phyloP scores from a whole-genome alignment of 2,797 vertebrate genomes.

The Vultur gryphus region DNA sequence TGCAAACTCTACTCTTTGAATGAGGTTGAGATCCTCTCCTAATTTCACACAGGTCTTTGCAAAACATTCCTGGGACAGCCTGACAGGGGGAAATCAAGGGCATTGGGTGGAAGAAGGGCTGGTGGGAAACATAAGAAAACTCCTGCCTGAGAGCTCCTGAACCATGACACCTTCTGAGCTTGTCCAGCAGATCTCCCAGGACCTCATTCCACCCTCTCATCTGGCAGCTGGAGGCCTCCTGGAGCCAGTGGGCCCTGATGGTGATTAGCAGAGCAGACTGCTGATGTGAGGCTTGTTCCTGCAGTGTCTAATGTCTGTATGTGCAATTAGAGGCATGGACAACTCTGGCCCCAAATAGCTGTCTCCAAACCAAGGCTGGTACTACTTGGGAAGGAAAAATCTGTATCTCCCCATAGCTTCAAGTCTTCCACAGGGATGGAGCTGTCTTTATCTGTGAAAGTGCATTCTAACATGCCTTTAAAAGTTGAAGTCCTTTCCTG shows the following conservation, averaged over 20 bases:
- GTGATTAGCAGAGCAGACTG: background rate
- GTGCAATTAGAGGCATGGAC: background rate
- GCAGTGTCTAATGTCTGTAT: too few species aligned
- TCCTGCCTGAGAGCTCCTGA: background rate
- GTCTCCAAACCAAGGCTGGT: background rate
- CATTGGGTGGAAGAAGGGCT: background rate
- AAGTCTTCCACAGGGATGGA: background rate
- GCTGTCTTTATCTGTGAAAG: background rate
- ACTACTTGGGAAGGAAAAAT: background rate
- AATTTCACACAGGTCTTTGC: background rate
- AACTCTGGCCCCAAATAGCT: background rate
- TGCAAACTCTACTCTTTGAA: background rate
- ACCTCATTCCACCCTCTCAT: background rate
- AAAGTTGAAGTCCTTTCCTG: background rate
- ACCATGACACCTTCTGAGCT: accelerated
- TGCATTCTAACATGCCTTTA: background rate
- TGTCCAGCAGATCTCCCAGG: background rate
- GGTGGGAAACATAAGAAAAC: background rate
- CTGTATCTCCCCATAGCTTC: background rate
- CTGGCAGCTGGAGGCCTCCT: background rate
- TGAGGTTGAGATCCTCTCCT: background rate
- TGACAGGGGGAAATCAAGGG: background rate
- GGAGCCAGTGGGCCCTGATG: background rate
- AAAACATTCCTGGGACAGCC: background rate
- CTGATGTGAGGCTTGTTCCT: background rate